These are phyloP conservation scores for Trichacis sp. DNA, from an alignment of 2,888 invertebrate species.

Conservation along the genomic window DNA sequence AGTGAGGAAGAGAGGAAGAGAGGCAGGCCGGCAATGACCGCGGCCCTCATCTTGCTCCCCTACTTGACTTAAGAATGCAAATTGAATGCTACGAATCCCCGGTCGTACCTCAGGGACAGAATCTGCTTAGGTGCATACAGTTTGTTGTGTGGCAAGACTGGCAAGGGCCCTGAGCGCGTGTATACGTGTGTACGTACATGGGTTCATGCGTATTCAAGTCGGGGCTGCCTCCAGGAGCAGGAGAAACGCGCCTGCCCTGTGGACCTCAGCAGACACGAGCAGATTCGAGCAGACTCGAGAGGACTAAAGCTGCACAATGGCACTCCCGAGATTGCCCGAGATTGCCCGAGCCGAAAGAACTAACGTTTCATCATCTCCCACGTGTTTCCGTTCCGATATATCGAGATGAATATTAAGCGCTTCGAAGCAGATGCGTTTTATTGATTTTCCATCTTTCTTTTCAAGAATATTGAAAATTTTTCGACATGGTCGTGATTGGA, in stretches of 20 bases:
- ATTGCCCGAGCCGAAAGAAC: too few species aligned
- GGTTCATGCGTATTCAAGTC: slow-evolving; percentile 34
- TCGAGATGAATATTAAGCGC: too few species aligned
- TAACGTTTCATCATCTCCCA: too few species aligned
- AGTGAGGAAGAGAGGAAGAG: background rate
- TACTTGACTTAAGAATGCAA: slow-evolving; percentile 58
- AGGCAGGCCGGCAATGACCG: slow-evolving; percentile 36
- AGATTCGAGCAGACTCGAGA: too few species aligned
- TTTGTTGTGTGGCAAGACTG: slow-evolving; percentile 49
- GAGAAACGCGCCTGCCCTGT: slow-evolving; percentile 21
- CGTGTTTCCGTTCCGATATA: too few species aligned
- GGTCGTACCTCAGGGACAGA: slow-evolving; percentile 57
- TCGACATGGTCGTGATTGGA: too few species aligned
- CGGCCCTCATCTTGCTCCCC: slow-evolving; percentile 34
- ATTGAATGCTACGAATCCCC: slow-evolving; percentile 55
- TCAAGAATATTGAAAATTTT: too few species aligned
- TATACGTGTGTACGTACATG: slow-evolving; percentile 22
- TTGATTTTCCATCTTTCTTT: too few species aligned
- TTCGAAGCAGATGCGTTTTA: too few species aligned
- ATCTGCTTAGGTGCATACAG: slow-evolving; percentile 54
- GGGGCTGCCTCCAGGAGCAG: slow-evolving; percentile 11
- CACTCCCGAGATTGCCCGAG: too few species aligned
- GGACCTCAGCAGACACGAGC: slow-evolving; percentile 6
- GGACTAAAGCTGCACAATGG: too few species aligned
- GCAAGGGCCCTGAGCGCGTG: slow-evolving; percentile 39